Base-by-base conservation (phyloP, 1,140 invertebrate genomes). In the Achatina immaculata region DNA sequence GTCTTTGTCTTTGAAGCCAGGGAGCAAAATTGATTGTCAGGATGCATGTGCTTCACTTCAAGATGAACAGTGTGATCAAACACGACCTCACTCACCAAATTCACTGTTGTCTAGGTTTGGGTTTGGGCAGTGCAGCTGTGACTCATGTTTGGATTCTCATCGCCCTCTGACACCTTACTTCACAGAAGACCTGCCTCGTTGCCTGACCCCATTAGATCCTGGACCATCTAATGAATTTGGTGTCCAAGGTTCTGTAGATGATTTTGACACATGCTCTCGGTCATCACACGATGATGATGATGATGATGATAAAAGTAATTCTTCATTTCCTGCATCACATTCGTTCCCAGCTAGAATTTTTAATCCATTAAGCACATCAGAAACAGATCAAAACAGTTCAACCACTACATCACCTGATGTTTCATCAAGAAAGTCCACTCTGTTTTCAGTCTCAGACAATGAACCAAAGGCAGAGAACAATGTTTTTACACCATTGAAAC, bases 151-250 rank as follows among this genome's bases (percentile, higher is more conserved):
- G 19, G 76, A 78, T 68, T 16, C 66, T 72, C 42, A 48, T 34
- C 43, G 68, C 2, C 78, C 65, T n/a, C 24, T 80, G 21, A 80
- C 66, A 14, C 78, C 65, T 0, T 80, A 69, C n/a, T 71, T 72
- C 34, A n/a, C 68, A 40, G 68, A 71, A n/a, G 78, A 80, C 24
- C 36, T 80, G 16, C 78, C 78, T 43, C 42, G 78, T 1, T 80
- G 78, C 58, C 68, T 80, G 1, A 80, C 78, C 0, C 78, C 78
- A 43, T 28, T 80, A 71, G 78, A 80, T 34, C 78, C 78, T 51
- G 78, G 78, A 16, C 48, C 65, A 4, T 34, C 1, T 43, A 31
- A 71, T 6, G 78, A 80, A 36, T 65, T 72, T 78, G 38, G 31
- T 62, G n/a, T 34, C 0, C 48, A 28, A 31, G 31, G 21, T 4